Evolutionary conservation across 2,888 invertebrate genomes (phyloP).

Genomic region (Tachina lurida): DNA sequence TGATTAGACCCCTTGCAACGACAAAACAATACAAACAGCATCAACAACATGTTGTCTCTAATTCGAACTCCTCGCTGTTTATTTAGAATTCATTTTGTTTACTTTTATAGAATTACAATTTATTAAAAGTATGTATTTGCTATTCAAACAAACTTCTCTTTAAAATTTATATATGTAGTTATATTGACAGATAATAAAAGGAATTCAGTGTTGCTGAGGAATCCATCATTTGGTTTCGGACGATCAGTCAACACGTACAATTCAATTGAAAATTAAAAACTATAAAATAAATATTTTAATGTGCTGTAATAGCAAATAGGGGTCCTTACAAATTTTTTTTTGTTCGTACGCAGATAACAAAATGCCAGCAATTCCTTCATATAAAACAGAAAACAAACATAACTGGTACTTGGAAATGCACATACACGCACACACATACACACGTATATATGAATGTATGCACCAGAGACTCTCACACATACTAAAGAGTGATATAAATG

Average conservation of each 20-base stretch:
- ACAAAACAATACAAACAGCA: conserved; percentile 7
- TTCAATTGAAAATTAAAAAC: conserved; percentile 8
- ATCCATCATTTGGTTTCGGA: conserved; percentile 44
- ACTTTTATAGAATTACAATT: conserved; percentile 27
- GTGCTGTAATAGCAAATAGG: conserved; percentile 15
- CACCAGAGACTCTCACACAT: background rate
- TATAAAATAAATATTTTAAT: conserved; percentile 12
- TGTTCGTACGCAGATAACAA: background rate
- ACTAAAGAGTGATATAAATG: conserved; percentile 11
- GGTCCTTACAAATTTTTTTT: background rate
- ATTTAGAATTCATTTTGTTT: conserved; percentile 29
- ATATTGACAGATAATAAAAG: conserved; percentile 7
- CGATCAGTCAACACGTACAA: conserved; percentile 47
- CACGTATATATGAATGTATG: no score
- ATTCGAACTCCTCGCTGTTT: conserved; percentile 12
- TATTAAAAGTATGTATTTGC: conserved; percentile 15
- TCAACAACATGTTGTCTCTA: conserved; percentile 18
- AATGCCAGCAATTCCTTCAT: background rate
- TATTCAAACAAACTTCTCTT: conserved; percentile 16
- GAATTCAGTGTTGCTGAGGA: conserved; percentile 34
- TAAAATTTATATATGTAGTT: background rate
- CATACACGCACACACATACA: no score
- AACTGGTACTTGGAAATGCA: no score
- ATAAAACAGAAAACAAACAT: background rate
- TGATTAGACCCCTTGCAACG: conserved; percentile 26